A percentile compares a stretch with the other conserved stretches of the same genome.
Conservation (phyloP, 2,113 vertebrate genomes). For the Pachyramphus minor region DNA sequence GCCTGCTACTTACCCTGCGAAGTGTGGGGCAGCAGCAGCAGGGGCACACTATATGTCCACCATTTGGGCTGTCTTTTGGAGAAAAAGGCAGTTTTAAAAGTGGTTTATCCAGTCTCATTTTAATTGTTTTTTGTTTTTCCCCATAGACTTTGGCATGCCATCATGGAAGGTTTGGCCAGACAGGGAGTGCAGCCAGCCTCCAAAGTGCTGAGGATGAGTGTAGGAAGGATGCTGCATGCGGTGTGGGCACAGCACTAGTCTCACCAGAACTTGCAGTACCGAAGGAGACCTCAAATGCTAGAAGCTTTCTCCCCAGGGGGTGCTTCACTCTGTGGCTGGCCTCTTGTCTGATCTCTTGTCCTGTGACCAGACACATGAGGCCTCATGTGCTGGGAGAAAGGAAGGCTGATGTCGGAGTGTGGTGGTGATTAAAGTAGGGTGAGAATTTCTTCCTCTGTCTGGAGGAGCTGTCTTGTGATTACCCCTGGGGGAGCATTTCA, state of each 20-base stretch:
- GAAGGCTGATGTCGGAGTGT: not conserved
- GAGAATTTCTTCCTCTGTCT: not conserved
- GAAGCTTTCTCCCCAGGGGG: not conserved
- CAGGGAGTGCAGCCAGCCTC: not conserved
- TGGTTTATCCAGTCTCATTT: not conserved
- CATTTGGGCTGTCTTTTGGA: not conserved
- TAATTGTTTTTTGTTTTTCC: not conserved
- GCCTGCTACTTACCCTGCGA: not conserved
- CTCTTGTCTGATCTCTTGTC: not conserved
- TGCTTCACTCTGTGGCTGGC: not conserved
- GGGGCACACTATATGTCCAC: not conserved
- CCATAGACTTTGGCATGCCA: not conserved
- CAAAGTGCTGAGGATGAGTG: not conserved
- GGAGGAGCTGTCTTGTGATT: not conserved
- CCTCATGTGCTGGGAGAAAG: not conserved
- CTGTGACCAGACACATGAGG: not conserved
- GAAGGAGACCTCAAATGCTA: not conserved
- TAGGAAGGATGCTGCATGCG: not conserved
- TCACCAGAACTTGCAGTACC: not conserved
- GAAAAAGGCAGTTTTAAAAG: not conserved
- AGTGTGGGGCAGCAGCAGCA: not conserved
- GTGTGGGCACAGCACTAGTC: fast-evolving
- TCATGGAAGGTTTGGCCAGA: not conserved
- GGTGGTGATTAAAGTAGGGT: not conserved
- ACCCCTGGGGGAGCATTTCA: not conserved